Evolutionary conservation across 2,888 invertebrate species (phyloP), one percentile per base, ranked within the genome.

Genomic region (Argynnis bischoffii): DNA sequence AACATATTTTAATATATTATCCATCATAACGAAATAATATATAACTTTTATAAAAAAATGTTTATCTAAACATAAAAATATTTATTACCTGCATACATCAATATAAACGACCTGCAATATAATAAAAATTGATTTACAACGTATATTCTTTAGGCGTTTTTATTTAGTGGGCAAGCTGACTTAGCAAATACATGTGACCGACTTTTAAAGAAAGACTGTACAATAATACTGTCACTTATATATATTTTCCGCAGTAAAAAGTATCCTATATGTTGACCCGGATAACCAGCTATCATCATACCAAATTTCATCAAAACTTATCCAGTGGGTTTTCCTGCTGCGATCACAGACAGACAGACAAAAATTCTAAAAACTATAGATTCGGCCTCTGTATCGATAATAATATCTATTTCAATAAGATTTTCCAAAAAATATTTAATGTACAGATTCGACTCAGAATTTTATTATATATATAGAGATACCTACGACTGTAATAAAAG

Each of bases 31-130:
- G 3, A 14, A 14, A 16, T 47, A 48, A 14, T 48, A 48, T 59
- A 16, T 31, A 13, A 0, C 59, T 31, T 48, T 50, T 31, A 26
- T 15, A 26, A 47, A 59, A 59, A 48, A 48, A 26, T 11, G 15
- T 6, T 26, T 31, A 47, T 59, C 59, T 48, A 26, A 59, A 48
- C 48, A 59, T 26, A 59, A 26, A 35, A 47, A 59, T 59, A 21
- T 59, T 59, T 59, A 59, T 59, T 59, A 48, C 59, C 35, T 48
- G 48, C 26, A 59, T 59, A 59, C 53, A 63, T 63, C 63, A 63
- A 53, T 63, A 63, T 35, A 48, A 47, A 48, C 48, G 18, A 64
- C 16, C 55, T 15, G 11, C 14, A n/a, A 18, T 4, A 18, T 50
- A 59, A 60, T 55, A 55, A 59, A 59, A 11, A 26, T 48, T 59